A percentile compares a stretch with the other conserved stretches of the same genome.
phyloP scores from a whole-genome alignment of 2,797 vertebrate species.

The Delichon dasypus region DNA sequence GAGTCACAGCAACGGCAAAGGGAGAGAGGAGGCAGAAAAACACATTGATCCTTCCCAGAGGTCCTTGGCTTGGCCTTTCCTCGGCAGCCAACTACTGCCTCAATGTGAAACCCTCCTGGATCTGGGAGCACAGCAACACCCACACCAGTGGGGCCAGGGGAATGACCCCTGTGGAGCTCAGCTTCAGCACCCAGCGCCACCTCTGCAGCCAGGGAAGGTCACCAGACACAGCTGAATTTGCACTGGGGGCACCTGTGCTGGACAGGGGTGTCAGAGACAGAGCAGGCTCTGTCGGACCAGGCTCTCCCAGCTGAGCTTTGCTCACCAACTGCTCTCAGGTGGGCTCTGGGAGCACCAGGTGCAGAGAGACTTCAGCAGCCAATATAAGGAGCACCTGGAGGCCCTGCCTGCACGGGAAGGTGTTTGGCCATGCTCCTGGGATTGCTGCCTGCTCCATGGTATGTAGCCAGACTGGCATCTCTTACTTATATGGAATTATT shows the following conservation, averaged over 20 bases:
- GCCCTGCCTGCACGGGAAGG: accelerated
- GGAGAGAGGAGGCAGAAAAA: constrained; percentile 15
- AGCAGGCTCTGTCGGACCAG: accelerated
- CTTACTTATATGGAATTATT: accelerated
- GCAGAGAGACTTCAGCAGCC: background rate
- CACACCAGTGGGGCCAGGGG: background rate
- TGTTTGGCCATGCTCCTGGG: background rate
- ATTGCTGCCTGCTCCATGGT: background rate
- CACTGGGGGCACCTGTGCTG: background rate
- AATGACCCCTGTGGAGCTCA: background rate
- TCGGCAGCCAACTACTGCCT: background rate
- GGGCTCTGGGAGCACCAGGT: background rate
- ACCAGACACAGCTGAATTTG: background rate
- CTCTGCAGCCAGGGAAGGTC: background rate
- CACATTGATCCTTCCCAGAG: constrained; percentile 18
- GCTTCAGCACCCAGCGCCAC: background rate
- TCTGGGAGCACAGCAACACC: background rate
- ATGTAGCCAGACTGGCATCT: accelerated
- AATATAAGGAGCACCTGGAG: background rate
- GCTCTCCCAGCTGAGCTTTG: background rate
- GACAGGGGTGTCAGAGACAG: background rate
- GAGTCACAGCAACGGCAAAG: background rate
- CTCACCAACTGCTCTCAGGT: background rate
- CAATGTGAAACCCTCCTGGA: background rate
- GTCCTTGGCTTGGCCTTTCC: constrained; percentile 13